Base-by-base conservation (phyloP, 2,888 invertebrate species). In the Opisthograptis luteolata region DNA sequence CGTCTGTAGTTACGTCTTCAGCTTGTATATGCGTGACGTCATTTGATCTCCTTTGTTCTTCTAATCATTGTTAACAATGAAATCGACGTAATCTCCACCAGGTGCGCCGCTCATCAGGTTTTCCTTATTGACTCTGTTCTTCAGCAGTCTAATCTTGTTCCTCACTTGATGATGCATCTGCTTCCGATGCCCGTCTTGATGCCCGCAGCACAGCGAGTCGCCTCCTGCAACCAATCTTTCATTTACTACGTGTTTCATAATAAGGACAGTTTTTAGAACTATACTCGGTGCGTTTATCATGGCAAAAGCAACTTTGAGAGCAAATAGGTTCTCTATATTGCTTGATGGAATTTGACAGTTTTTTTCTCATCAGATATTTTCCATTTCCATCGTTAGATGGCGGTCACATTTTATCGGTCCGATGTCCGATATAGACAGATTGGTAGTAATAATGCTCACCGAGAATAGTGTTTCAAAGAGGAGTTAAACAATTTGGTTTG, bases 211-310 rank as follows among this genome's bases (percentile, higher is more conserved):
- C 53, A 76, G 65, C 58, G 79, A 63, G 70, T 84, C 90, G 71
- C 88, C 90, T 77, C 87, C 87, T 89, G 88, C 87, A 90, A 87
- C 81, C 84, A 85, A 84, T 80, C 74, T 78, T 73, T 64, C 42
- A 62, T 58, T 65, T 66, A 35, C 39, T 34, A 47, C 13, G 35
- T 30, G 10, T 15, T 34, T 31, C 6, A 32, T 9, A 46, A 6
- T n/a, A 36, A 25, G 17, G 6, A n/a, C 27, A 24, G 10, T 24
- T 25, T 13, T 8, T 10, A 12, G 28, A 12, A 22, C 10, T 14
- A n/a, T 20, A 36, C 28, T 35, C 22, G 17, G 12, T 31, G 31
- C 31, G 31, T 6, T 2, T n/a, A n/a, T n/a, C n/a, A n/a, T n/a
- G n/a, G n/a, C n/a, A n/a, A n/a, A n/a, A n/a, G n/a, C n/a, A n/a